Percentiles rank a stretch among this genome's conserved stretches.
Conservation (phyloP, 2,888 invertebrate species). For the Acheta domesticus region DNA sequence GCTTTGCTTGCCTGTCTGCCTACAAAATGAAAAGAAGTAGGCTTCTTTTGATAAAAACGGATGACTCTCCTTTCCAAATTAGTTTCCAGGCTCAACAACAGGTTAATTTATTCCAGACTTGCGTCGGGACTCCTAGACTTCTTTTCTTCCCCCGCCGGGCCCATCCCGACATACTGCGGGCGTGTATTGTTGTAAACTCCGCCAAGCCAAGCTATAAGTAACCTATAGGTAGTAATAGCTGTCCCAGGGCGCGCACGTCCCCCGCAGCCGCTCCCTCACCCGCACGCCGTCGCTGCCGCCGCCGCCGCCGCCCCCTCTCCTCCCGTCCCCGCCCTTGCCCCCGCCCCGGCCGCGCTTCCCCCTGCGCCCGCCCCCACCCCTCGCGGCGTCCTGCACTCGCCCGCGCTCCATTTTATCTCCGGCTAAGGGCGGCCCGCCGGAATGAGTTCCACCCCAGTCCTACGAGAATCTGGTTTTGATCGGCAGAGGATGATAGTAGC, state of each 20-base stretch:
- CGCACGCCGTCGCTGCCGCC: not conserved
- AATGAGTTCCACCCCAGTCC: conserved; percentile 18
- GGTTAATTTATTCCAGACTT: conserved; percentile 39
- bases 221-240: conserved; percentile 27
- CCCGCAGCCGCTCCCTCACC: not conserved
- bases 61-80: conserved; percentile 38
- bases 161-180: conserved; percentile 24
- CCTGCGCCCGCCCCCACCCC: not conserved
- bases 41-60: conserved; percentile 20
- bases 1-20: conserved; percentile 18
- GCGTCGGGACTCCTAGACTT: conserved; percentile 22
- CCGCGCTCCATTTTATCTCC: conserved; percentile 18
- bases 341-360: not conserved
- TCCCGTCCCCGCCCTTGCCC: not conserved
- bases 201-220: conserved; percentile 23
- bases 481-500: conserved; percentile 24
- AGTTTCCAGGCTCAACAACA: conserved; percentile 38
- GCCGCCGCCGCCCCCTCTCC: not conserved
- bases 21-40: conserved; percentile 28
- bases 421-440: conserved; percentile 3
- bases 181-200: conserved; percentile 30
- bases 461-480: conserved; percentile 23
- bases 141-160: conserved; percentile 20
- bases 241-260: conserved; percentile 12
- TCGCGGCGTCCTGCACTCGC: conserved; percentile 1